Percentiles rank a stretch among this genome's conserved stretches.
Evolutionary conservation across 92 coral and sea anemone species (phyloP).

Genomic region (Zoanthus sansibaricus): DNA sequence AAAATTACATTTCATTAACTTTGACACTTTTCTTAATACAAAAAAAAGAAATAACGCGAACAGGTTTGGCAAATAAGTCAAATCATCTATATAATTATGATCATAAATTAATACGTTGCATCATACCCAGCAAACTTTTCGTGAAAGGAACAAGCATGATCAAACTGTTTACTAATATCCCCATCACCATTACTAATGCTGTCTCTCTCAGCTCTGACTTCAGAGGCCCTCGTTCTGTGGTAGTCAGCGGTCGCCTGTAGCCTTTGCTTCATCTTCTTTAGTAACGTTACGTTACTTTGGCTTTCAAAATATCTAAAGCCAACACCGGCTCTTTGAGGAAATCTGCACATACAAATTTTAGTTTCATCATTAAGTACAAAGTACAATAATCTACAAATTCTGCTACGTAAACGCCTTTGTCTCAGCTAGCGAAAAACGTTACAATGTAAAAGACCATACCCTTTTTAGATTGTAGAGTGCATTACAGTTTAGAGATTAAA

Average conservation of each 20-base stretch:
- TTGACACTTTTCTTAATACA: no score
- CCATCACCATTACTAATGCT: conserved; percentile 73
- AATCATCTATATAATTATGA: no score
- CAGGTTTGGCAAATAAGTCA: background rate
- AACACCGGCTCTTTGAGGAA: conserved; percentile 89
- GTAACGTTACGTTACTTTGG: conserved; percentile 72
- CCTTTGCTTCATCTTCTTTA: conserved; percentile 93
- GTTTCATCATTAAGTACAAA: background rate
- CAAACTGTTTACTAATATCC: conserved; percentile 84
- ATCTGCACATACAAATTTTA: conserved; percentile 31
- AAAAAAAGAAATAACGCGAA: no score
- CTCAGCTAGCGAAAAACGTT: no score
- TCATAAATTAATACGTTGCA: background rate
- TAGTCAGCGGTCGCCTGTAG: conserved; percentile 89
- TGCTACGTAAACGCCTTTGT: no score
- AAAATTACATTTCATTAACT: no score
- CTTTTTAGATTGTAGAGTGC: no score
- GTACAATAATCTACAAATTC: background rate
- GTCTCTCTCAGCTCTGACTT: conserved; percentile 77
- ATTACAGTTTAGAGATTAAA: no score
- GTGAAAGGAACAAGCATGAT: conserved; percentile 76
- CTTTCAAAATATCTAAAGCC: conserved; percentile 95
- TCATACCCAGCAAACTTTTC: conserved; percentile 85
- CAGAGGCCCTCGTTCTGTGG: conserved; percentile 75
- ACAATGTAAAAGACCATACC: no score